These are phyloP conservation scores for Electrophaes corylata DNA, from an alignment of 2,888 invertebrate species.

Conservation along the genomic window DNA sequence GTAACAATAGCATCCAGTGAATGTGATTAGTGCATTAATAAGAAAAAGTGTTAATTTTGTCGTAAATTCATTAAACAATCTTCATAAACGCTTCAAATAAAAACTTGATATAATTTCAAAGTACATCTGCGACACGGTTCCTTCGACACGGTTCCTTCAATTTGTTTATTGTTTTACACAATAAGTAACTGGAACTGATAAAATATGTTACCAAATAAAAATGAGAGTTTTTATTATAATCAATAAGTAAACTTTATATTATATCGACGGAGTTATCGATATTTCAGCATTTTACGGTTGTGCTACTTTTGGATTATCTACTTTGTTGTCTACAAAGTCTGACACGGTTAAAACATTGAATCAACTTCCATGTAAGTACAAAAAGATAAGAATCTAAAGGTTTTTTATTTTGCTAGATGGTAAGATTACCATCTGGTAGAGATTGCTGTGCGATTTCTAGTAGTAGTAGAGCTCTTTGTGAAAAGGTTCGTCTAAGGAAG, in stretches of 20 bases:
- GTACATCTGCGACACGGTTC: not conserved
- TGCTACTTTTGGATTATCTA: constrained; percentile 18
- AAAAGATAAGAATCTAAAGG: too few species aligned
- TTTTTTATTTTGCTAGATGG: too few species aligned
- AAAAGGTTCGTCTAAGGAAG: too few species aligned
- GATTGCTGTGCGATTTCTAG: too few species aligned
- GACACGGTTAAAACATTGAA: not conserved
- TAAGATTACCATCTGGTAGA: too few species aligned
- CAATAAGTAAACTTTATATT: not conserved
- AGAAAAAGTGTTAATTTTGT: not conserved
- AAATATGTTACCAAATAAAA: constrained; percentile 22
- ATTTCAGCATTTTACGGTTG: constrained; percentile 7
- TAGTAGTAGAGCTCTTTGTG: too few species aligned
- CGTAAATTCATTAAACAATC: not conserved
- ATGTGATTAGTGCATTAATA: not conserved
- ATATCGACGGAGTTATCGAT: constrained; percentile 9
- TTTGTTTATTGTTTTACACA: not conserved
- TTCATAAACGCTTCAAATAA: not conserved
- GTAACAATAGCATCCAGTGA: not conserved
- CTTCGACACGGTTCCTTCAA: not conserved
- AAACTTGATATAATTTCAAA: not conserved
- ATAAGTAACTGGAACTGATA: constrained; percentile 10
- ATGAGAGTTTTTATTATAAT: not conserved
- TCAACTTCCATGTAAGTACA: not conserved
- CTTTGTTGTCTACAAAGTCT: constrained; percentile 2